These are phyloP conservation scores for Archilochus colubris DNA, from an alignment of 2,113 vertebrate genomes.

Conservation along the genomic window DNA sequence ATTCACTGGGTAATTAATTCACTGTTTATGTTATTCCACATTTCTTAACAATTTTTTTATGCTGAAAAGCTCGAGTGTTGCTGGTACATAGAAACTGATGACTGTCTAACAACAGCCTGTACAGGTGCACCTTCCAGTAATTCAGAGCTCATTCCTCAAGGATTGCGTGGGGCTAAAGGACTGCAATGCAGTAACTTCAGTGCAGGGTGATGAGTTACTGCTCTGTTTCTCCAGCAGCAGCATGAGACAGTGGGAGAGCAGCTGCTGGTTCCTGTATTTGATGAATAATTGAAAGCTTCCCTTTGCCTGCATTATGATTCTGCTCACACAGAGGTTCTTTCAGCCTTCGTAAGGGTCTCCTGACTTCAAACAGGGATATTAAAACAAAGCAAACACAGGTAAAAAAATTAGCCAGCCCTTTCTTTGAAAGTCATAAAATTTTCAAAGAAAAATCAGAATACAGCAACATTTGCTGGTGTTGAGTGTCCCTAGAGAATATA, in stretches of 20 bases:
- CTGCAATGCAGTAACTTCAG: neutral
- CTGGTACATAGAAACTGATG: neutral
- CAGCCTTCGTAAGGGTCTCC: neutral
- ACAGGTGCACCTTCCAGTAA: neutral
- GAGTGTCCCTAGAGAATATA: neutral
- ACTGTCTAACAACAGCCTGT: neutral
- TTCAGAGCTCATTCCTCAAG: neutral
- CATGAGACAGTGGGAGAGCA: neutral
- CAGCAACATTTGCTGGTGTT: neutral
- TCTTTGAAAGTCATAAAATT: neutral
- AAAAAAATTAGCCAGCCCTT: neutral
- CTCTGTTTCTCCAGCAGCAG: neutral
- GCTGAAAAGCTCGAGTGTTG: neutral
- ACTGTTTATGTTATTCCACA: neutral
- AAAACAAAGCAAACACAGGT: neutral
- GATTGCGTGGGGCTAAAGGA: neutral
- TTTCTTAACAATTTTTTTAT: neutral
- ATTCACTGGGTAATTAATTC: neutral
- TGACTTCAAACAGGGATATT: neutral
- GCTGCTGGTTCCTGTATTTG: neutral
- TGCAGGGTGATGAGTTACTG: neutral
- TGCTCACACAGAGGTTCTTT: neutral
- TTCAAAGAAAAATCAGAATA: neutral
- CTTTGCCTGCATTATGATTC: neutral
- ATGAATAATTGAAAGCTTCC: slow-evolving; percentile 1